Conservation (phyloP, 2,113 vertebrate species). For the Hippopotamus amphibius region DNA sequence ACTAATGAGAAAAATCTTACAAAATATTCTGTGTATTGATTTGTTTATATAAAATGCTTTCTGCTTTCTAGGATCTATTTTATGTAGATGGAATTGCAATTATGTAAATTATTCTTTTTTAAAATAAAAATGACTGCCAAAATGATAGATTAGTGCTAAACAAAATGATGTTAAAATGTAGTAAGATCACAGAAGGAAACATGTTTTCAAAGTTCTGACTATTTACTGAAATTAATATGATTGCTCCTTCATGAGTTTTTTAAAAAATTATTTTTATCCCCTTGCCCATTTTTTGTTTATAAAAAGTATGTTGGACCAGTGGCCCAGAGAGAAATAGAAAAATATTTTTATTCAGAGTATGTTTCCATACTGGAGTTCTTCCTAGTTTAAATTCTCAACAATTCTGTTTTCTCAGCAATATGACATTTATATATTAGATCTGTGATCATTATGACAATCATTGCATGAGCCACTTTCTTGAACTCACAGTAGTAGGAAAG, state of each 20-base stretch:
- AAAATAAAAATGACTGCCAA: neutral
- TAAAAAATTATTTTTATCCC: neutral
- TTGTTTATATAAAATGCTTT: neutral
- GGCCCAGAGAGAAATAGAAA: neutral
- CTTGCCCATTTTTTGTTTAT: neutral
- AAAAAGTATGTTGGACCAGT: neutral
- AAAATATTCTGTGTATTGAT: neutral
- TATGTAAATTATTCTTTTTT: neutral
- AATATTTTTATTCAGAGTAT: neutral
- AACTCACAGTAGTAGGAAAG: neutral
- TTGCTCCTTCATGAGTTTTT: neutral
- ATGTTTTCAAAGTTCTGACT: neutral
- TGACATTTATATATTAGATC: slow-evolving; percentile 19
- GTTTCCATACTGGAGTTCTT: neutral
- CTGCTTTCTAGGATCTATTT: neutral
- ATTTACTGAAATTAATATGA: slow-evolving; percentile 1
- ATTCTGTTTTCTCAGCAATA: slow-evolving; percentile 20
- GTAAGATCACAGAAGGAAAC: neutral
- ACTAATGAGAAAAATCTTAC: neutral
- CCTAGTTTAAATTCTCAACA: slow-evolving; percentile 6
- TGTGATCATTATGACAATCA: neutral
- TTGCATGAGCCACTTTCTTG: neutral
- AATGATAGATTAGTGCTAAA: slow-evolving; percentile 1
- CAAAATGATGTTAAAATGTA: neutral
- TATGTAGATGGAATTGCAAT: neutral